Conservation (phyloP, 2,888 invertebrate genomes). For the Rhodophaea formosa region DNA sequence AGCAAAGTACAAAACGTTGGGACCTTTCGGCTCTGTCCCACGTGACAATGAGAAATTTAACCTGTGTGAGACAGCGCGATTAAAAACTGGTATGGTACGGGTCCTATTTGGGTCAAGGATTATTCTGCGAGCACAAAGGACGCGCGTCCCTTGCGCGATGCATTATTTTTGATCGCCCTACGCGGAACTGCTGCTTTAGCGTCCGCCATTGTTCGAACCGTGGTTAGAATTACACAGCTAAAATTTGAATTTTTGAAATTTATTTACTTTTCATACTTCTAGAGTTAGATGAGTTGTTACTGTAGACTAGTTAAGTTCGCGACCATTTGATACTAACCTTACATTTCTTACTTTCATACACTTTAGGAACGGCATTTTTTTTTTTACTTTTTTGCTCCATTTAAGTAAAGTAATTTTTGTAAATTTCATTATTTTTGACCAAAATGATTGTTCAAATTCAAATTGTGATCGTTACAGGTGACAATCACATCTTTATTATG, state of each 20-base stretch:
- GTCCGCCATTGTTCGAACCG: slow-evolving; percentile 23
- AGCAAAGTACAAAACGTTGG: slow-evolving; percentile 5
- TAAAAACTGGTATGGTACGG: slow-evolving; percentile 41
- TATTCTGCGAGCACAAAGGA: slow-evolving; percentile 42
- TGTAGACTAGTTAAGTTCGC: too few species aligned
- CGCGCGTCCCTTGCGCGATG: slow-evolving; percentile 39
- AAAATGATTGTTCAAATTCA: too few species aligned
- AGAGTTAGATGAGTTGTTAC: too few species aligned
- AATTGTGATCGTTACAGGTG: too few species aligned
- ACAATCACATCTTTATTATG: too few species aligned
- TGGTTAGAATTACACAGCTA: slow-evolving; percentile 6
- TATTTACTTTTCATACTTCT: not conserved
- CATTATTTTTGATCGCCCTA: slow-evolving; percentile 57
- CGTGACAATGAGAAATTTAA: slow-evolving; percentile 58
- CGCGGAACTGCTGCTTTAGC: slow-evolving; percentile 45
- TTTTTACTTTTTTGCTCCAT: too few species aligned
- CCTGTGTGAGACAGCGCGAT: slow-evolving; percentile 56
- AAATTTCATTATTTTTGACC: too few species aligned
- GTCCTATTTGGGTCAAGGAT: slow-evolving; percentile 64
- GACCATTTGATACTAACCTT: too few species aligned
- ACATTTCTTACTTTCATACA: too few species aligned
- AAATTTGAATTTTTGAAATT: slow-evolving; percentile 12
- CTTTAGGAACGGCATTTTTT: too few species aligned
- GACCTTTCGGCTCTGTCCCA: slow-evolving; percentile 26
- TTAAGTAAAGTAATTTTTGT: too few species aligned